phyloP scores from a whole-genome alignment of 2,888 invertebrate species.

The Ischnura elegans region DNA sequence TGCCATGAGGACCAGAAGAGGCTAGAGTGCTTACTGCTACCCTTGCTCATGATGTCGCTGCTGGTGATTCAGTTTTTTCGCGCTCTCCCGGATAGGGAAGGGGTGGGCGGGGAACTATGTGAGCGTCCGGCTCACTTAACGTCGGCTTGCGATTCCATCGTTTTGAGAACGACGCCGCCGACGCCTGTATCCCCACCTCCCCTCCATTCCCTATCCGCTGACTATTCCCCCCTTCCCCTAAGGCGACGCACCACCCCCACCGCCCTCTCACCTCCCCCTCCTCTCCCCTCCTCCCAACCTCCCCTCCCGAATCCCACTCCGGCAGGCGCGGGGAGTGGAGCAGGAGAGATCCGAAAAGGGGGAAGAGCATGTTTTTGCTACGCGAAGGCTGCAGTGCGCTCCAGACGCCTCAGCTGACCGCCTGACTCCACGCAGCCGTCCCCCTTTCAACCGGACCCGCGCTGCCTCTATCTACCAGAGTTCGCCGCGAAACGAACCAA shows the following conservation, averaged over 20 bases:
- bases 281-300: neutral
- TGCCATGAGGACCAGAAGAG: too few species aligned
- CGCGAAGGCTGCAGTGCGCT: conserved; percentile 64
- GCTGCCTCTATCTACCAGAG: neutral
- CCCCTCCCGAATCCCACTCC: neutral
- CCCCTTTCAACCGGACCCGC: neutral
- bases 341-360: conserved; percentile 22
- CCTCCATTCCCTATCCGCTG: neutral
- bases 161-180: conserved; percentile 64
- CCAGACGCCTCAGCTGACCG: conserved; percentile 60
- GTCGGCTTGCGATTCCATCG: conserved; percentile 66
- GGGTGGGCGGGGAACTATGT: too few species aligned
- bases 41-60: too few species aligned
- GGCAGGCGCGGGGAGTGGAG: neutral
- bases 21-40: too few species aligned
- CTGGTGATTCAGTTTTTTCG: conserved; percentile 17
- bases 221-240: neutral
- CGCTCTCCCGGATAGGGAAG: neutral
- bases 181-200: conserved; percentile 10
- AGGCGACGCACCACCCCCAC: neutral
- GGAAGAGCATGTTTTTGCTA: conserved; percentile 65
- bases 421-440: conserved; percentile 43
- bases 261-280: neutral
- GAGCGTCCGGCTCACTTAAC: conserved; percentile 64
- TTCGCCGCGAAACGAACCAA: neutral